Evolutionary conservation across 2,797 vertebrate genomes (phyloP), one percentile per base, ranked within the genome.

Genomic region (Gila robusta): DNA sequence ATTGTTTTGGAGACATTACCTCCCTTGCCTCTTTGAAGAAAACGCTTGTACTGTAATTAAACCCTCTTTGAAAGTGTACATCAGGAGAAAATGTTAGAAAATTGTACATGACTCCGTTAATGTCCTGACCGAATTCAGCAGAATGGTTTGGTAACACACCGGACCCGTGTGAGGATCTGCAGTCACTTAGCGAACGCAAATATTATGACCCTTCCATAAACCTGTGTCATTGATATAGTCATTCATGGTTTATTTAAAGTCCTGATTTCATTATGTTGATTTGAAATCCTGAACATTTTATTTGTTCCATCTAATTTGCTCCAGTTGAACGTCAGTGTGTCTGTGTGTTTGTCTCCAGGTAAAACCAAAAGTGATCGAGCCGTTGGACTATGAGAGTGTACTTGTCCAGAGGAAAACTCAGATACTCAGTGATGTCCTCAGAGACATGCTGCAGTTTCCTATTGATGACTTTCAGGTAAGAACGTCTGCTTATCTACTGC

Each of bases 391-490:
- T 19, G 98, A 99, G 94, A 98, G 95, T 89, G 97, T 99, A 82
- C 93, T 99, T 0, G 93, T 98, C 28, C 98, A 99, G 92, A 98
- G 96, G 93, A 99, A 98, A 92, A 99, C 97, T 0, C 98, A 99
- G 93, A 99, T 99, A 92, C 92, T 98, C 92, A 98, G 97, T 0
- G 98, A 99, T 91, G 95, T 95, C 59, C 94, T 98, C 28, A 94
- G 98, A 88, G 98, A 99, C 90, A 98, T 99, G 98, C 94, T 99
- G 9, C 96, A 98, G 91, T 99, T 99, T 79, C 98, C 98, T 67
- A 96, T 96, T 0, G 98, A 99, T 28, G 98, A 99, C 94, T 98
- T 99, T 90, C 97, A 98, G 97, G 98, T 98, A 92, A 91, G 88
- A 84, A 19, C 23, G 10, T 76, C 35, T 26, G 35, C 56, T 78